phyloP scores from a whole-genome alignment of 1,140 invertebrate species.

The Drosophila bipectinata region DNA sequence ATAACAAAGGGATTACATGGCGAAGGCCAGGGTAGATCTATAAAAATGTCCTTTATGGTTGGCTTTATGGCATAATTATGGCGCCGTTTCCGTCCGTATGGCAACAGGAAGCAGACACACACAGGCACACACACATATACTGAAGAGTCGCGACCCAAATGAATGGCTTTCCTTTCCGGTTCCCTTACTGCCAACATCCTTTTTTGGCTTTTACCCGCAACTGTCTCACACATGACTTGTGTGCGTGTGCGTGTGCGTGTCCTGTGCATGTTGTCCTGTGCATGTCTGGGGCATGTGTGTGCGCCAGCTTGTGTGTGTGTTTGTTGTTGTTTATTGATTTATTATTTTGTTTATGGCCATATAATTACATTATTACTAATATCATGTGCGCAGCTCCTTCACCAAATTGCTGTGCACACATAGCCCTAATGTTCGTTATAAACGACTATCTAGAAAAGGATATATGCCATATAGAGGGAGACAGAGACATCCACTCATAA shows the following conservation, averaged over 20 bases:
- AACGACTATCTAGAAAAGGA: neutral
- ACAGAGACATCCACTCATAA: conserved; percentile 13
- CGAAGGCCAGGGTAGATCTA: conserved; percentile 15
- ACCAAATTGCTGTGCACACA: conserved; percentile 58
- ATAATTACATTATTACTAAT: conserved; percentile 76
- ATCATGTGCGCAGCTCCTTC: conserved; percentile 31
- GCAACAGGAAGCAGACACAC: conserved; percentile 47
- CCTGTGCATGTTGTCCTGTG: neutral
- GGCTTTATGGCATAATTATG: conserved; percentile 78
- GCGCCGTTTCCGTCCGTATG: conserved; percentile 54
- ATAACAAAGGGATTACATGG: neutral
- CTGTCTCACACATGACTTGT: conserved; percentile 18
- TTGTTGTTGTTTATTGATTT: conserved; percentile 65
- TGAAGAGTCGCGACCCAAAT: conserved; percentile 39
- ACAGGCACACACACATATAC: neutral
- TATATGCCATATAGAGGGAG: neutral
- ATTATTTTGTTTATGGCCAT: conserved; percentile 68
- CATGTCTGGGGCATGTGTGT: conserved; percentile 5
- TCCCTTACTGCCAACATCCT: conserved; percentile 18
- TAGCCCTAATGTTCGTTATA: conserved; percentile 49
- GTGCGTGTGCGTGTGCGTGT: conserved; percentile 7
- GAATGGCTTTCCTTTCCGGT: conserved; percentile 65
- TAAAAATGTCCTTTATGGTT: conserved; percentile 66
- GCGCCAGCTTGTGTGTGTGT: neutral
- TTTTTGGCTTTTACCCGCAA: neutral